A percentile compares a stretch with the other conserved stretches of the same genome.
phyloP scores from a whole-genome alignment of 2,888 invertebrate genomes.

The Brachyopa scutellaris region DNA sequence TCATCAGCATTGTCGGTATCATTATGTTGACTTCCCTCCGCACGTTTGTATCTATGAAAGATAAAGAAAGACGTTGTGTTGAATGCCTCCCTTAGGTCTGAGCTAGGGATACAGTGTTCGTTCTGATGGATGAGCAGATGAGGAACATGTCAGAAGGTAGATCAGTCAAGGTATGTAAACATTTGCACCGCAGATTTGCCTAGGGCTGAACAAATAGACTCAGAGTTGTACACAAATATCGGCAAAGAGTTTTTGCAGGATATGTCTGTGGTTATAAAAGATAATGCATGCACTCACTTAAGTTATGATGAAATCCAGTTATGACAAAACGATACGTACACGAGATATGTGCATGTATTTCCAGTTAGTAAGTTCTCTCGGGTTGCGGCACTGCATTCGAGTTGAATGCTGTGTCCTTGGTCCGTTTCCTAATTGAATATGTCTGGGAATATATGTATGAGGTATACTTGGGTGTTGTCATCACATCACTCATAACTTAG shows the following conservation, averaged over 20 bases:
- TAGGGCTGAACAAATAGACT: slow-evolving; percentile 48
- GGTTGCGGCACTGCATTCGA: background rate
- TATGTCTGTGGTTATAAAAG: slow-evolving; percentile 31
- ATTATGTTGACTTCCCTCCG: slow-evolving; percentile 42
- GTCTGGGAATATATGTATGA: slow-evolving; percentile 2
- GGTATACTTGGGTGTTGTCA: background rate
- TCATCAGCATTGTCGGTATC: slow-evolving; percentile 30
- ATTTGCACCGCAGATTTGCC: slow-evolving; percentile 56
- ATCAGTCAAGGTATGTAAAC: slow-evolving; percentile 46
- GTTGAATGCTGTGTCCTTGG: slow-evolving; percentile 6
- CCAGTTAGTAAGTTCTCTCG: no score
- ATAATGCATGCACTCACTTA: slow-evolving; percentile 44
- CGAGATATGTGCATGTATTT: no score
- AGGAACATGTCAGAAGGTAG: slow-evolving; percentile 24
- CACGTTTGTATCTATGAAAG: background rate
- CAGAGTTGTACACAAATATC: slow-evolving; percentile 22
- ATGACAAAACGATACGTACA: slow-evolving; percentile 17
- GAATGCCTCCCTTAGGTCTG: background rate
- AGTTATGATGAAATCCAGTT: slow-evolving; percentile 46
- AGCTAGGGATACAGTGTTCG: background rate
- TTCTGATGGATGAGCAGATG: slow-evolving; percentile 35
- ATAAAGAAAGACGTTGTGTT: slow-evolving; percentile 2
- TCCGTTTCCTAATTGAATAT: slow-evolving; percentile 37
- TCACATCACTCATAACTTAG: background rate
- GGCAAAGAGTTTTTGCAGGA: slow-evolving; percentile 38